Base-by-base conservation (phyloP, 1,140 invertebrate species). In the Plutomurus gul region DNA sequence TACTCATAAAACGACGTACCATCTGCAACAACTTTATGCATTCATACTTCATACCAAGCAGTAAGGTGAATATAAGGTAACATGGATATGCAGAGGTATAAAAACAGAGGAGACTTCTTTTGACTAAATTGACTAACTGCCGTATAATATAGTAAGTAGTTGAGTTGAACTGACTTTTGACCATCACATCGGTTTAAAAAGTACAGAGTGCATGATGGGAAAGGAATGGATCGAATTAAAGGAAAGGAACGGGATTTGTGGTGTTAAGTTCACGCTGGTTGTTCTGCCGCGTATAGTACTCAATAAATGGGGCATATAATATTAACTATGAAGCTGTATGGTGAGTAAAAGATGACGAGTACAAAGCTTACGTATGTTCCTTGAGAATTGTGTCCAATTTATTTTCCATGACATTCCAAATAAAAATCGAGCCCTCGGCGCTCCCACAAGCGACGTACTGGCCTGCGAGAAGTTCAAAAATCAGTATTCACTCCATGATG, bases 361-460 rank as follows among this genome's bases (percentile, higher is more conserved):
- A 43, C 20, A 56, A 65, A 7, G 91, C 92, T 92, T 88, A 97
- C 95, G 90, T 89, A 85, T 97, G 95, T 84, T 96, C 94, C 86
- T 94, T 96, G 4, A 99, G 90, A 65, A 93, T 89, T 11, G 91
- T 91, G 85, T 98, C 90, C 90, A 43, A 97, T 87, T 87, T 81
- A 40, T 79, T 92, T 92, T 74, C 90, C 91, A 18, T 86, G 20
- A 96, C 91, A 85, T 95, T 94, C 96, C 96, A 99, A 75, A 99
- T 92, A 86, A 98, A 82, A 70, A 98, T 90, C 33, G 91, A 90
- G 18, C 97, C 97, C 87, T 99, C 96, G 0, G 91, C 89, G 16
- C 95, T 95, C 11, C 97, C 97, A 77, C 94, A 95, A 3, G 94
- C 91, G 18, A 96, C 92, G 87, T 95, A 95, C 73, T 93, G 90